Conservation (phyloP, 1,140 invertebrate species). For the Caenorhabditis inopinata region DNA sequence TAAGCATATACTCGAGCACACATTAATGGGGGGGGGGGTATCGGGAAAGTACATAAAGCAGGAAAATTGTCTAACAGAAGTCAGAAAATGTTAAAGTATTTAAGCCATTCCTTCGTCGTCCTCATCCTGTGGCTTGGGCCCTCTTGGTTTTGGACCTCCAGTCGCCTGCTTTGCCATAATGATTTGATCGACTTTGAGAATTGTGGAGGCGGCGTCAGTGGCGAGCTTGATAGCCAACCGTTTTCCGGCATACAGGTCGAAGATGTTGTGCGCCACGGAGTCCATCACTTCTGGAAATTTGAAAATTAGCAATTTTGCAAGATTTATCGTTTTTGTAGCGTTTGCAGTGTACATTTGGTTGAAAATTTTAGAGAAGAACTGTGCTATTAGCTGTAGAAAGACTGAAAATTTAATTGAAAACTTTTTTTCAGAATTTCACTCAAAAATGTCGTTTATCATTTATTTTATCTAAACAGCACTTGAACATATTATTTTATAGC, state of each 20-base stretch:
- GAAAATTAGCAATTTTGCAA: no score
- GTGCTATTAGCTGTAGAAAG: background rate
- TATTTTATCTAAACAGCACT: no score
- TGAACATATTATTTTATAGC: background rate
- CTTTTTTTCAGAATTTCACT: no score
- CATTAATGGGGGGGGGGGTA: no score
- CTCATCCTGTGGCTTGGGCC: conserved; percentile 61
- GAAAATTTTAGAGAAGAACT: background rate
- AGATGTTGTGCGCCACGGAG: conserved; percentile 75
- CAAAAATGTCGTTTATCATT: no score
- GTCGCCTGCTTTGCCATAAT: conserved; percentile 64
- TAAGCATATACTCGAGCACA: no score
- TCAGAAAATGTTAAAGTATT: background rate
- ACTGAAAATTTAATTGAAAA: no score
- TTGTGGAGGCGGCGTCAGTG: conserved; percentile 84
- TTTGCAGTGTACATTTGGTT: no score
- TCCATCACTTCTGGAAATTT: conserved; percentile 72
- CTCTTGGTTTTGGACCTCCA: conserved; percentile 59
- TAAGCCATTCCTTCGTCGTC: conserved; percentile 63
- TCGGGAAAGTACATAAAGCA: background rate
- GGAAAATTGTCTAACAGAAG: background rate
- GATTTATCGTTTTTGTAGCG: background rate
- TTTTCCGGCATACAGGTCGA: conserved; percentile 85
- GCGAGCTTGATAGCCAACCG: conserved; percentile 93
- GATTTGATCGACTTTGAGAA: conserved; percentile 84